These are phyloP conservation scores for Lepidotrigona ventralis DNA, from an alignment of 1,140 invertebrate genomes.

Conservation along the genomic window DNA sequence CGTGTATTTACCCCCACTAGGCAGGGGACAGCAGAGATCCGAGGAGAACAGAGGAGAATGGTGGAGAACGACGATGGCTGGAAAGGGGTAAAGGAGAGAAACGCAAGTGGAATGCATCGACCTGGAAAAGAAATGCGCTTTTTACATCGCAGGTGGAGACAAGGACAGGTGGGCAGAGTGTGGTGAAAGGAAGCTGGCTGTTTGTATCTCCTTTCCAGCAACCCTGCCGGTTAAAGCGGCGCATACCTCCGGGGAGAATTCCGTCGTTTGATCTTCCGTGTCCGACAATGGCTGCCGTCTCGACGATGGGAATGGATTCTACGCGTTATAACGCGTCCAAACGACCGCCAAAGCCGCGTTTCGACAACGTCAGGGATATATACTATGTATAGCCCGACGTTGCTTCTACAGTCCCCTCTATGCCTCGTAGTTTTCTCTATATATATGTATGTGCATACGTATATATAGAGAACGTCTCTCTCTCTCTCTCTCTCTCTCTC, in stretches of 20 bases:
- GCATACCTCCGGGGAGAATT: constrained; percentile 63
- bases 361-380: constrained; percentile 1
- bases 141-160: constrained; percentile 54
- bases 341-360: constrained; percentile 41
- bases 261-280: constrained; percentile 64
- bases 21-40: not conserved
- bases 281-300: constrained; percentile 51
- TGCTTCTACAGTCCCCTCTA: too few relatives aligned
- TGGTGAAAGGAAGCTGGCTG: constrained; percentile 49
- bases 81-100: constrained; percentile 1
- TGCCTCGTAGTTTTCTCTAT: too few relatives aligned
- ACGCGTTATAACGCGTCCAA: constrained; percentile 43
- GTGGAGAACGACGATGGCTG: not conserved
- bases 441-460: too few relatives aligned
- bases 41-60: not conserved
- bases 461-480: too few relatives aligned
- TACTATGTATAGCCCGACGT: too few relatives aligned
- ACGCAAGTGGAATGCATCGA: constrained; percentile 46
- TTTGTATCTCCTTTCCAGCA: constrained; percentile 59
- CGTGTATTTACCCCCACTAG: too few relatives aligned
- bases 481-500: not conserved
- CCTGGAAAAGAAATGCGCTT: constrained; percentile 35
- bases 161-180: constrained; percentile 46
- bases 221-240: constrained; percentile 46
- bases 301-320: constrained; percentile 37